Conservation (phyloP, 1,140 invertebrate genomes). For the Lepidurus apus region DNA sequence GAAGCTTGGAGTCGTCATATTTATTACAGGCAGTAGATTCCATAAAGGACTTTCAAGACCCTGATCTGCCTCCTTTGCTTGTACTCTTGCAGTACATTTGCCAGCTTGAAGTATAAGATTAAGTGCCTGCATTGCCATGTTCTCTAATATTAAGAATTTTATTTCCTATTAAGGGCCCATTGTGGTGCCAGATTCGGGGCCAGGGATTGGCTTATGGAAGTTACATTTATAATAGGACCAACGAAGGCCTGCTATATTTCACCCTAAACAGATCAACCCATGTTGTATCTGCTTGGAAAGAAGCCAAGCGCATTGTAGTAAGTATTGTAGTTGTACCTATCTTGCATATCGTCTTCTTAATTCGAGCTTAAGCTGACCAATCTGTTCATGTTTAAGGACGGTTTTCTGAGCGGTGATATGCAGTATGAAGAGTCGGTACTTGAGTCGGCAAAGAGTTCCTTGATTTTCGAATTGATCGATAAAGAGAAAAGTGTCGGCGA, state of each 20-base stretch:
- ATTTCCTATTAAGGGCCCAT: constrained; percentile 60
- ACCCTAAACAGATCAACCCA: constrained; percentile 68
- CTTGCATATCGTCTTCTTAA: constrained; percentile 32
- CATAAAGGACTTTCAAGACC: constrained; percentile 57
- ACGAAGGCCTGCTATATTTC: constrained; percentile 66
- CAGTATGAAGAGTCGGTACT: constrained; percentile 52
- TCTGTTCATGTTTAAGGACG: neutral
- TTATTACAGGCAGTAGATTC: constrained; percentile 60
- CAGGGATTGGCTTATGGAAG: constrained; percentile 77
- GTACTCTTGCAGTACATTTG: constrained; percentile 79
- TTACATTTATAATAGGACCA: constrained; percentile 54
- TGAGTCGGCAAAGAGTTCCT: constrained; percentile 73
- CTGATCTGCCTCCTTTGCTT: constrained; percentile 64
- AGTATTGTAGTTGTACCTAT: no score
- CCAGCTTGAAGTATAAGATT: constrained; percentile 70
- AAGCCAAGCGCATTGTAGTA: constrained; percentile 68
- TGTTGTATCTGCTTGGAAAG: constrained; percentile 65
- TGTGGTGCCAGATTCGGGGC: constrained; percentile 79
- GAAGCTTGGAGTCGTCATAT: constrained; percentile 73
- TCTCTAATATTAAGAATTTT: neutral
- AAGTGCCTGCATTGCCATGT: neutral
- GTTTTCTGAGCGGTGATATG: neutral
- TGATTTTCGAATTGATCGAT: constrained; percentile 71
- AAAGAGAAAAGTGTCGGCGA: constrained; percentile 69
- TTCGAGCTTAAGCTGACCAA: neutral